Conservation (phyloP, 2,797 vertebrate species). For the Tokudaia muenninki region DNA sequence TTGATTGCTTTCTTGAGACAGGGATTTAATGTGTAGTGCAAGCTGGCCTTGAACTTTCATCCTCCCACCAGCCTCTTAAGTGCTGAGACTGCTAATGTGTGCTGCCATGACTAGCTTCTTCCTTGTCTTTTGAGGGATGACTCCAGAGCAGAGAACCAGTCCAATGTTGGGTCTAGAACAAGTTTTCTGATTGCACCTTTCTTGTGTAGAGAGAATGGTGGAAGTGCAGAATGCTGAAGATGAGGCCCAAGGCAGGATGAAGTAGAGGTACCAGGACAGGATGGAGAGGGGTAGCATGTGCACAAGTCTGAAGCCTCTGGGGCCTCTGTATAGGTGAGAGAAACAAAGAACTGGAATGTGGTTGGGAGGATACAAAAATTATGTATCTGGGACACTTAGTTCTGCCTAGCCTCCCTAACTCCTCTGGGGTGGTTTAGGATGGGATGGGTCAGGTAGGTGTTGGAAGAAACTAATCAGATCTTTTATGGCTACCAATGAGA, state of each 20-base stretch:
- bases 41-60: background rate
- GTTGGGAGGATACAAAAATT: background rate
- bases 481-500: background rate
- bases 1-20: conserved; percentile 4
- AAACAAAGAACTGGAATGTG: background rate
- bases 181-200: background rate
- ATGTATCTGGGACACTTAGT: background rate
- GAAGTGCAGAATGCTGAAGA: background rate
- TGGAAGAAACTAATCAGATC: background rate
- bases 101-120: background rate
- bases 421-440: background rate
- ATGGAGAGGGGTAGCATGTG: background rate
- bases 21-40: background rate
- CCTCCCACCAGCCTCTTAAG: background rate
- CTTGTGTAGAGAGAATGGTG: background rate
- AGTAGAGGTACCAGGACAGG: background rate
- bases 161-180: background rate
- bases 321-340: background rate
- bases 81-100: background rate
- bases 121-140: background rate
- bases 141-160: conserved; percentile 21
- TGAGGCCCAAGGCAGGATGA: background rate
- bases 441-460: background rate
- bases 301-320: background rate
- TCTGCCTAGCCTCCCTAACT: background rate